Evolutionary conservation across 2,888 invertebrate species (phyloP).

Genomic region (Plemyria rubiginata): DNA sequence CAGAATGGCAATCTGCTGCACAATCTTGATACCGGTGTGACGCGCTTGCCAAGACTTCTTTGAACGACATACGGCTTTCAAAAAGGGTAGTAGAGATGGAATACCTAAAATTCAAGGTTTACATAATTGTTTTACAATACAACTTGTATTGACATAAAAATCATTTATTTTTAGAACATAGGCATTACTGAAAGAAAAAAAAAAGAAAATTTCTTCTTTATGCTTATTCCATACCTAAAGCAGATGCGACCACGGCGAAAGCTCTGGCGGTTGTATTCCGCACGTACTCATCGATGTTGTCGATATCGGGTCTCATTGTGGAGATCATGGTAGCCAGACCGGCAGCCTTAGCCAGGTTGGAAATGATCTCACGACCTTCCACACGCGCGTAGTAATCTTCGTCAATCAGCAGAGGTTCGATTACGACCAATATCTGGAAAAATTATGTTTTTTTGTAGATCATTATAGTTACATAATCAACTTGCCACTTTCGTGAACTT

Average conservation of each 20-base stretch:
- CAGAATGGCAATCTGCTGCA: conserved; percentile 99
- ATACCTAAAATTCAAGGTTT: conserved; percentile 82
- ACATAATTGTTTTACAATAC: neutral
- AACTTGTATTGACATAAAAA: neutral
- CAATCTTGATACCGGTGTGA: conserved; percentile 99
- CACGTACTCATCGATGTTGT: conserved; percentile 99
- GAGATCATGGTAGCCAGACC: conserved; percentile 99
- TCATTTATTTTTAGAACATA: too few relatives aligned
- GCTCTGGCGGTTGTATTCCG: conserved; percentile 99
- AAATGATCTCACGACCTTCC: conserved; percentile 99
- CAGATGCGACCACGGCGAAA: conserved; percentile 99
- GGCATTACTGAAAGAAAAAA: neutral
- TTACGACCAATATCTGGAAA: conserved; percentile 96
- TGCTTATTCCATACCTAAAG: conserved; percentile 88
- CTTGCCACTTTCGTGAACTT: neutral
- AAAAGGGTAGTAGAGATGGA: conserved; percentile 97
- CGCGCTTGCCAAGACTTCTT: conserved; percentile 99
- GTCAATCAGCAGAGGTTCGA: conserved; percentile 98
- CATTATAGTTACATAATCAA: too few relatives aligned
- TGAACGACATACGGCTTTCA: conserved; percentile 99
- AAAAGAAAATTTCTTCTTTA: neutral
- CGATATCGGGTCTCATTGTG: conserved; percentile 99
- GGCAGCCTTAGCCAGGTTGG: conserved; percentile 99
- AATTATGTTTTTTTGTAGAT: neutral
- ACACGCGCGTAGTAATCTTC: conserved; percentile 99